phyloP scores from a whole-genome alignment of 2,797 vertebrate genomes.

The Spondyliosoma cantharus region DNA sequence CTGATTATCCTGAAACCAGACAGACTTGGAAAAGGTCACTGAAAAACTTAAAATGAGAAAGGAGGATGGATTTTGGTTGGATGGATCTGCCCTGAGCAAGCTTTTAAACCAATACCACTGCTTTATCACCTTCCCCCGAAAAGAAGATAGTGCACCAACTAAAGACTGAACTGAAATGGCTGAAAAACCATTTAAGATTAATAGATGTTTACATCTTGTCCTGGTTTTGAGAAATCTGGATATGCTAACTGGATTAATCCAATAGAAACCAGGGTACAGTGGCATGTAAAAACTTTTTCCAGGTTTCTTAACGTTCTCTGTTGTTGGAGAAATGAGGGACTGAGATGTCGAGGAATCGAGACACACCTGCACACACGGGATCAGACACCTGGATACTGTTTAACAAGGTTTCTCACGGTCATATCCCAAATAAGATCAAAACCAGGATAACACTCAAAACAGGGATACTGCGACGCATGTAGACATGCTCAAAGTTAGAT shows the following conservation, averaged over 20 bases:
- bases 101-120: constrained; percentile 24
- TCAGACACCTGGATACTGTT: neutral
- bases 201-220: neutral
- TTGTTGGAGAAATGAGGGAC: neutral
- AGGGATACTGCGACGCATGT: too few species aligned
- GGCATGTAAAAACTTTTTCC: neutral
- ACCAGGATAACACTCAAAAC: neutral
- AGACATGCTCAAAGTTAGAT: neutral
- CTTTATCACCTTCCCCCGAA: constrained; percentile 3
- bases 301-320: neutral
- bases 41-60: constrained; percentile 40
- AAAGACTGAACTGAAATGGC: constrained; percentile 10
- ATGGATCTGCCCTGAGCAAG: constrained; percentile 23
- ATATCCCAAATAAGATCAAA: neutral
- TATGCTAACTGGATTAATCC: neutral
- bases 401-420: neutral
- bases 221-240: neutral
- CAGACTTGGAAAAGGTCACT: constrained; percentile 42
- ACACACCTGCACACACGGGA: neutral
- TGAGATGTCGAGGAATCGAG: neutral
- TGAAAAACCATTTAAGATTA: constrained; percentile 4
- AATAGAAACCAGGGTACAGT: neutral
- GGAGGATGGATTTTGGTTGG: constrained; percentile 20
- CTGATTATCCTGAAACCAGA: constrained; percentile 57
- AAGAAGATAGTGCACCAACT: constrained; percentile 4